Conservation (phyloP, 2,113 vertebrate species). For the Sisor rabdophorus region DNA sequence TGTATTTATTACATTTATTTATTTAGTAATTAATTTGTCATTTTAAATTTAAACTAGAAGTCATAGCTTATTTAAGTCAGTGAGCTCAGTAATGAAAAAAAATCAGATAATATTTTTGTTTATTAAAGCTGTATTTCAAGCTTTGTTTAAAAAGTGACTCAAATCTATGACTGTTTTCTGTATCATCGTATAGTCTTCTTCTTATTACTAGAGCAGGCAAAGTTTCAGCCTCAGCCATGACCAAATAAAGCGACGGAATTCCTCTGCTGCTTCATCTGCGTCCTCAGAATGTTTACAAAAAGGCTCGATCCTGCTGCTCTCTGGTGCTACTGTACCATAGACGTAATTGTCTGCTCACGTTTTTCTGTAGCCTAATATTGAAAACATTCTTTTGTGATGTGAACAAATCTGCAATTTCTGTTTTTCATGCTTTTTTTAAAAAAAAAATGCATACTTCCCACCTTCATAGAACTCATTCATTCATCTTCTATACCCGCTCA, state of each 20-base stretch:
- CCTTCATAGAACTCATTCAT: too few relatives aligned
- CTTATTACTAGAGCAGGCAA: slow-evolving; percentile 35
- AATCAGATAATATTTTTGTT: background rate
- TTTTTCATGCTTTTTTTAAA: background rate
- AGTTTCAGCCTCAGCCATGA: slow-evolving; percentile 63
- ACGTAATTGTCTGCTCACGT: slow-evolving; percentile 10
- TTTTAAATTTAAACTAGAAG: background rate
- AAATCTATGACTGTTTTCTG: background rate
- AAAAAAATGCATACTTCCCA: too few relatives aligned
- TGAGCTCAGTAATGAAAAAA: slow-evolving; percentile 1
- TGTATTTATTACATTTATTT: background rate
- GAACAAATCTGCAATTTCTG: background rate
- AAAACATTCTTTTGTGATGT: slow-evolving; percentile 19
- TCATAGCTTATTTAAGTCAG: too few relatives aligned
- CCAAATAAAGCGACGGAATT: slow-evolving; percentile 80
- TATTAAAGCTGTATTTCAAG: background rate
- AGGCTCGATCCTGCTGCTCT: slow-evolving; percentile 39
- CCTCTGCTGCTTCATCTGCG: slow-evolving; percentile 62
- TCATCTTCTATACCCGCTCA: too few relatives aligned
- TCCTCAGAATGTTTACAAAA: slow-evolving; percentile 70
- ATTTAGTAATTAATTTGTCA: background rate
- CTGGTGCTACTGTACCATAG: slow-evolving; percentile 37
- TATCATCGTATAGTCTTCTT: slow-evolving; percentile 25
- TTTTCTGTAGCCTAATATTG: slow-evolving; percentile 20
- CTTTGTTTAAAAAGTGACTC: background rate